Conservation (phyloP, 2,797 vertebrate species). For the Dicrostonyx torquatus region DNA sequence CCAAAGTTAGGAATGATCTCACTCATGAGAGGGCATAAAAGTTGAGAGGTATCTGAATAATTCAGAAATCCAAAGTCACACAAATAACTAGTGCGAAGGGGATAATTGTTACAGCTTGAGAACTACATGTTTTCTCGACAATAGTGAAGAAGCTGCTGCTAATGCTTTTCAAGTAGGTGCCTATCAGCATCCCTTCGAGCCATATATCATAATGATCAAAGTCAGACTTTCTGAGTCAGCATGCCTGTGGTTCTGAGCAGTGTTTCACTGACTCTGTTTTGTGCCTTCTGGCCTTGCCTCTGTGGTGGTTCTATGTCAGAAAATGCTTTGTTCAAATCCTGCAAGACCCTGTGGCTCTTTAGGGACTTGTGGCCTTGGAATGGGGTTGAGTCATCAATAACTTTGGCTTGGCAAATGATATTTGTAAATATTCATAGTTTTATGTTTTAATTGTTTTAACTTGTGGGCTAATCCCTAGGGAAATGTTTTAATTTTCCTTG, state of each 20-base stretch:
- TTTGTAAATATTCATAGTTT: conserved; percentile 67
- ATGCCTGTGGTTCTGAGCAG: not conserved
- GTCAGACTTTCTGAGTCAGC: not conserved
- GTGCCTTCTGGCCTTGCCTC: not conserved
- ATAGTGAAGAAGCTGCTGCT: not conserved
- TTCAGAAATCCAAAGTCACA: conserved; percentile 6
- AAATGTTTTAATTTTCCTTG: conserved; percentile 70
- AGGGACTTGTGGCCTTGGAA: not conserved
- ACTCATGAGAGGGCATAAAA: conserved; percentile 28
- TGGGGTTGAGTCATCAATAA: conserved; percentile 16
- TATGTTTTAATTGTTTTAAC: conserved; percentile 67
- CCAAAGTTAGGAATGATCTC: not conserved
- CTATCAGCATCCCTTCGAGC: not conserved
- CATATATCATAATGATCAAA: not conserved
- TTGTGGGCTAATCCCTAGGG: conserved; percentile 35
- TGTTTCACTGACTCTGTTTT: not conserved
- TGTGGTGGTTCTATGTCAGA: not conserved
- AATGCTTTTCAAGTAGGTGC: not conserved
- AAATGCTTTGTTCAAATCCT: not conserved
- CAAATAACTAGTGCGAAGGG: not conserved
- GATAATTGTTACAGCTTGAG: not conserved
- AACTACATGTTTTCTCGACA: not conserved
- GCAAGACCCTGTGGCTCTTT: not conserved
- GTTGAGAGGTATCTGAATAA: not conserved
- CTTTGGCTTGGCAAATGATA: conserved; percentile 68